Evolutionary conservation across 2,797 vertebrate species (phyloP).

Genomic region (Melanotaenia pygmaea): DNA sequence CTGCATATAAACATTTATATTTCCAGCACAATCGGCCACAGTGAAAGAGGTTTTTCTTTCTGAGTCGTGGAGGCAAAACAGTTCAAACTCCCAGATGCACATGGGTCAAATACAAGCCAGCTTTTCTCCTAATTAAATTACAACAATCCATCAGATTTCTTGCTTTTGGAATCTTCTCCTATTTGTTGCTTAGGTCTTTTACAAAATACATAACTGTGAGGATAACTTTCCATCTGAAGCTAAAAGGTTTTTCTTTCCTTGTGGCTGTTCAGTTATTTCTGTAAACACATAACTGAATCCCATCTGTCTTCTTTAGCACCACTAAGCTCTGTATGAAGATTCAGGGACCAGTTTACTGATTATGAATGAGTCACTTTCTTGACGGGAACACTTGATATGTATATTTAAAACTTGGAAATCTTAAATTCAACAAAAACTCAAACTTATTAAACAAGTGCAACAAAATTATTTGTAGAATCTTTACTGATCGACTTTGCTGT

Average conservation of each 20-base stretch:
- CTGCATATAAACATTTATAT: conserved; percentile 18
- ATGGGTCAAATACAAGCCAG: background rate
- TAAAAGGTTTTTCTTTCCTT: background rate
- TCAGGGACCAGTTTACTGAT: background rate
- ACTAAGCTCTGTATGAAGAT: background rate
- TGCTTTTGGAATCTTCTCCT: background rate
- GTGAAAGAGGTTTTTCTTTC: background rate
- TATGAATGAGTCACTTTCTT: background rate
- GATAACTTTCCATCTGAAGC: background rate
- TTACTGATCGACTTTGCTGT: background rate
- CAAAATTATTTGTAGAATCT: background rate
- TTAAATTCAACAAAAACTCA: background rate
- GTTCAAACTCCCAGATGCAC: background rate
- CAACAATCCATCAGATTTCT: background rate
- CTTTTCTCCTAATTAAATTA: background rate
- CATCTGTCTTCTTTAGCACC: background rate
- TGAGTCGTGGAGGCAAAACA: background rate
- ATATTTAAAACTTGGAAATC: background rate
- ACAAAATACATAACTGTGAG: background rate
- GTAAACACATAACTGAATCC: background rate
- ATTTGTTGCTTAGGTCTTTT: background rate
- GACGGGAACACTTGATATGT: background rate
- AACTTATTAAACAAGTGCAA: background rate
- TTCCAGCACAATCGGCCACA: conserved; percentile 15
- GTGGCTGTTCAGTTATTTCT: background rate